Evolutionary conservation across 2,888 invertebrate genomes (phyloP).

Genomic region (Pyralis farinalis): DNA sequence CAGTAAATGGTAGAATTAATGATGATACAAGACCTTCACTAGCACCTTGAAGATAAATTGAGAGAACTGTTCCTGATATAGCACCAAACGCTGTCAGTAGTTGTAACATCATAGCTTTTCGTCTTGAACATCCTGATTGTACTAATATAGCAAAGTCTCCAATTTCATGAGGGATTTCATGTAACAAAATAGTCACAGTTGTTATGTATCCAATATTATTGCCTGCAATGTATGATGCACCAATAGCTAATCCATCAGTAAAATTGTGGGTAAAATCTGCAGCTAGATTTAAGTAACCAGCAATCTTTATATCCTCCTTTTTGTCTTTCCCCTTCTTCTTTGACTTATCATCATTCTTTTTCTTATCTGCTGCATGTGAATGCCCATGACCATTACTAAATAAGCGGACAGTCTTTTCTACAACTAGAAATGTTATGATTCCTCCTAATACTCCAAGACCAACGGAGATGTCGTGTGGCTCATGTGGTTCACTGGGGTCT

Average conservation of each 20-base stretch:
- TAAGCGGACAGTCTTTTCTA: constrained; percentile 95
- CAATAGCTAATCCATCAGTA: constrained; percentile 99
- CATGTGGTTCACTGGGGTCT: constrained; percentile 77
- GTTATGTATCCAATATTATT: constrained; percentile 93
- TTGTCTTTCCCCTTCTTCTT: constrained; percentile 59
- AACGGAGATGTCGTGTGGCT: constrained; percentile 90
- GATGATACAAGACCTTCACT: constrained; percentile 86
- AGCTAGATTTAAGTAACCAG: constrained; percentile 96
- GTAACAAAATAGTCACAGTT: constrained; percentile 96
- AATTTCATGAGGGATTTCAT: constrained; percentile 99
- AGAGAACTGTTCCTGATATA: constrained; percentile 93
- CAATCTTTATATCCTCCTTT: constrained; percentile 69
- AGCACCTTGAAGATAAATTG: constrained; percentile 90
- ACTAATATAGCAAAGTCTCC: constrained; percentile 99
- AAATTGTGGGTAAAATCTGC: constrained; percentile 99
- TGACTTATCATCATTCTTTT: constrained; percentile 60
- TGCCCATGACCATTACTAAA: constrained; percentile 92
- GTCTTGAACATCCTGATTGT: constrained; percentile 96
- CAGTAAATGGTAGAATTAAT: constrained; percentile 98
- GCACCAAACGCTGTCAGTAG: constrained; percentile 97
- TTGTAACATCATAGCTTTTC: constrained; percentile 97
- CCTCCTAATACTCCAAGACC: constrained; percentile 97
- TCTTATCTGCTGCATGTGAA: constrained; percentile 80
- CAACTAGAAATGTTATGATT: constrained; percentile 93
- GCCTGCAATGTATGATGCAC: constrained; percentile 97